Base-by-base conservation (phyloP, 2,888 invertebrate species). In the Heteropelma amictum region DNA sequence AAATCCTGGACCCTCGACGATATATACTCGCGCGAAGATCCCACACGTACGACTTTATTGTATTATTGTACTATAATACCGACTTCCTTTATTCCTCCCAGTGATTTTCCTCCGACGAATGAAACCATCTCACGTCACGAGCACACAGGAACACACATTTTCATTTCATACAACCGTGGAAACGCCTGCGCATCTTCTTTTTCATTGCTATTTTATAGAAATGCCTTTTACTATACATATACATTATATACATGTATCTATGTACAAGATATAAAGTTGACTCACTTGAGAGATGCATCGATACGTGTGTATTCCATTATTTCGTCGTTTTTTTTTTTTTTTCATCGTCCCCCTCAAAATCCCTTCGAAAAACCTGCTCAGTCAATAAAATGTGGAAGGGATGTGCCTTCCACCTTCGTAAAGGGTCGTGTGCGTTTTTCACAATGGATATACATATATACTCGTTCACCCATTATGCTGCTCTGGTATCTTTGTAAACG, bases 141-240 rank as follows among this genome's bases (percentile, higher is more conserved):
- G n/a, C n/a, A 40, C 72, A 65, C 61, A 33, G 26, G 45, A 33
- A 47, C 5, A 35, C 5, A 61, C 60, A 21, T 69, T 72, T 72
- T 78, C 69, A 61, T 73, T 76, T 69, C 54, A 33, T 38, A 74
- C 77, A 79, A 72, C 67, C 76, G 76, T 75, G 77, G 81, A 73
- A 79, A 79, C 79, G 74, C 68, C 49, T 26, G 68, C 60, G 49
- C 79, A 77, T 71, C 67, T 68, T 56, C 67, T 42, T 35, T 47
- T 58, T 64, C 49, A 64, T 38, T 33, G 7, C 8, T 6, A n/a
- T 6, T 82, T 79, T 81, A 81, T 81, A 79, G 63, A 26, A 68
- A 47, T 69, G 71, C 70, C 70, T 71, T 76, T 28, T 53, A 21
- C 14, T 26, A n/a, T 47, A 58, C 45, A 19, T 60, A 77, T 12